Conservation (phyloP, 2,888 invertebrate genomes). For the Callimorpha dominula region DNA sequence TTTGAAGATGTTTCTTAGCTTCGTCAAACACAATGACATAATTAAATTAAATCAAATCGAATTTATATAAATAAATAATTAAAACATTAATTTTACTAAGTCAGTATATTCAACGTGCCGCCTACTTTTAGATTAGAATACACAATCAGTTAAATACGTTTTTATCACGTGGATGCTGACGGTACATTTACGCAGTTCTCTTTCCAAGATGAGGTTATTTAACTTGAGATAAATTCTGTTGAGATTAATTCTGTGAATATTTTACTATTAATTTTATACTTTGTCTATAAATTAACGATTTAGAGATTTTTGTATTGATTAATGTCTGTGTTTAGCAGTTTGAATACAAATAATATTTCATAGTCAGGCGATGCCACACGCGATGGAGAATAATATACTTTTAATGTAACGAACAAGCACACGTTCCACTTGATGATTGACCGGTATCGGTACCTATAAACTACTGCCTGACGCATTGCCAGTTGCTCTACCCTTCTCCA, state of each 20-base stretch:
- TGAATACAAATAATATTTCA: background rate
- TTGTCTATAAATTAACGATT: slow-evolving; percentile 74
- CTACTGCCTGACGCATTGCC: too few species aligned
- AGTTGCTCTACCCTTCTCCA: too few species aligned
- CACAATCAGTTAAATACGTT: slow-evolving; percentile 24
- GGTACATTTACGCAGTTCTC: slow-evolving; percentile 64
- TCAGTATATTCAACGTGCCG: slow-evolving; percentile 8
- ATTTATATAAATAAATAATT: slow-evolving; percentile 13
- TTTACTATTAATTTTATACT: slow-evolving; percentile 70
- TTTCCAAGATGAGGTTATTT: slow-evolving; percentile 79
- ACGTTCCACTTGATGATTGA: background rate
- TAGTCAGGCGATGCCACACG: background rate
- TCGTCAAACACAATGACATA: slow-evolving; percentile 4
- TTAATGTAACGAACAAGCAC: background rate
- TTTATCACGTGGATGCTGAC: slow-evolving; percentile 57
- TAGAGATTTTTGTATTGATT: slow-evolving; percentile 62
- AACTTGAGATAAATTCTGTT: slow-evolving; percentile 84
- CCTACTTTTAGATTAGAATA: slow-evolving; percentile 17
- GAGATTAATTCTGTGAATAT: slow-evolving; percentile 82
- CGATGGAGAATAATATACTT: background rate
- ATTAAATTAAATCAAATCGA: slow-evolving; percentile 2
- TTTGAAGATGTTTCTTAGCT: background rate
- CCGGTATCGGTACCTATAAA: background rate
- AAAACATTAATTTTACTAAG: slow-evolving; percentile 17
- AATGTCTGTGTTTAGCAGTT: slow-evolving; percentile 53